These are phyloP conservation scores for Machaerirhynchus nigripectus DNA, from an alignment of 2,113 vertebrate species.

Conservation along the genomic window DNA sequence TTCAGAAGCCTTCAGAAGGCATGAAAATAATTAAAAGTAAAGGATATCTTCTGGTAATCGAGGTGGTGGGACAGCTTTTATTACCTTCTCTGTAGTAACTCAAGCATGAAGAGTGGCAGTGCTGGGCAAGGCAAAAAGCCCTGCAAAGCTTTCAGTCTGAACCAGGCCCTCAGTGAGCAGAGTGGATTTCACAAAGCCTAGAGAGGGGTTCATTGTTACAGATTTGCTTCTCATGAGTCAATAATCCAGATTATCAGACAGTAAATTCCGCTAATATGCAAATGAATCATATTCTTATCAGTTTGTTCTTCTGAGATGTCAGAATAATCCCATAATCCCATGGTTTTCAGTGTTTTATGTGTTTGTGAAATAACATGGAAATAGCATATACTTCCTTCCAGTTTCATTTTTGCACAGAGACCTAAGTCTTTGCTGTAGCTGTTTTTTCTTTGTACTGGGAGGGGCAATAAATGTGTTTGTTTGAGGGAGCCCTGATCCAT, in stretches of 20 bases:
- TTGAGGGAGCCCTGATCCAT: not conserved
- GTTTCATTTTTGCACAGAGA: not conserved
- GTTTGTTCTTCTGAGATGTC: not conserved
- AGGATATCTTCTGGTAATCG: not conserved
- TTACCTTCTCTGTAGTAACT: not conserved
- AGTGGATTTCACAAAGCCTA: not conserved
- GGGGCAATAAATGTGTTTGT: not conserved
- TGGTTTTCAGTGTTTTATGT: not conserved
- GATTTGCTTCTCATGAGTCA: not conserved
- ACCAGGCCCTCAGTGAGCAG: not conserved
- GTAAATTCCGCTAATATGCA: not conserved
- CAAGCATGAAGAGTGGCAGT: not conserved
- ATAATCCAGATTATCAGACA: not conserved
- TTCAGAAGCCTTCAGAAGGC: not conserved
- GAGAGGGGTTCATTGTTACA: not conserved
- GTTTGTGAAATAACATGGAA: not conserved
- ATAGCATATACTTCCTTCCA: not conserved
- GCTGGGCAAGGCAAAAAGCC: not conserved
- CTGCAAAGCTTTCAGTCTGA: not conserved
- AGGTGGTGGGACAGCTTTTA: not conserved
- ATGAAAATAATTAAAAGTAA: not conserved
- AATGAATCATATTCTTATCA: not conserved
- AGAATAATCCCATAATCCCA: not conserved
- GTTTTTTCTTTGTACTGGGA: not conserved
- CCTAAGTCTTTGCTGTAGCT: not conserved